Evolutionary conservation across 1,140 invertebrate species (phyloP).

Genomic region (Nomia melanderi): DNA sequence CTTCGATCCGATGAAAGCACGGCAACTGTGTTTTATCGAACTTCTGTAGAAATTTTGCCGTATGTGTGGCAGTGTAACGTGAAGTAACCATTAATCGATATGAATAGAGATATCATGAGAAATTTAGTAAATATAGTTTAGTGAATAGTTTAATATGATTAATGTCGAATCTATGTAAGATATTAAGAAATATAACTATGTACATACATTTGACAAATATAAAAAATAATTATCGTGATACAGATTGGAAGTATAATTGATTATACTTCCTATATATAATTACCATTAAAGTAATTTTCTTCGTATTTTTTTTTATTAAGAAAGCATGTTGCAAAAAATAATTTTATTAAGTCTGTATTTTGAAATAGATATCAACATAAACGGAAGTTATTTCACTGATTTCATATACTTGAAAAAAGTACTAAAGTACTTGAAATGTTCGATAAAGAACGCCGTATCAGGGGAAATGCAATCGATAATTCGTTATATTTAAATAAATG

Average conservation of each 20-base stretch:
- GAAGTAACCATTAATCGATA: slow-evolving; percentile 44
- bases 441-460: background rate
- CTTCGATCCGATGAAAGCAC: background rate
- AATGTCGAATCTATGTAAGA: background rate
- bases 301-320: too few relatives aligned
- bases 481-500: background rate
- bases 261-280: too few relatives aligned
- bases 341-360: too few relatives aligned
- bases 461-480: background rate
- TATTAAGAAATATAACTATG: too few relatives aligned
- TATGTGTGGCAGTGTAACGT: background rate
- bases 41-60: slow-evolving; percentile 41
- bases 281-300: too few relatives aligned
- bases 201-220: too few relatives aligned
- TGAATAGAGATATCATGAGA: background rate
- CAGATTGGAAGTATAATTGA: too few relatives aligned
- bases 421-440: background rate
- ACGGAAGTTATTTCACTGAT: too few relatives aligned
- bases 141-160: background rate
- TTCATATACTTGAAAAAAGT: too few relatives aligned
- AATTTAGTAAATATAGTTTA: background rate
- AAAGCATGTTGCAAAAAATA: too few relatives aligned
- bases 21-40: slow-evolving; percentile 28
- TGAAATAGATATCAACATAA: too few relatives aligned
- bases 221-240: too few relatives aligned